Base-by-base conservation (phyloP, 2,888 invertebrate genomes). In the Leucania comma region DNA sequence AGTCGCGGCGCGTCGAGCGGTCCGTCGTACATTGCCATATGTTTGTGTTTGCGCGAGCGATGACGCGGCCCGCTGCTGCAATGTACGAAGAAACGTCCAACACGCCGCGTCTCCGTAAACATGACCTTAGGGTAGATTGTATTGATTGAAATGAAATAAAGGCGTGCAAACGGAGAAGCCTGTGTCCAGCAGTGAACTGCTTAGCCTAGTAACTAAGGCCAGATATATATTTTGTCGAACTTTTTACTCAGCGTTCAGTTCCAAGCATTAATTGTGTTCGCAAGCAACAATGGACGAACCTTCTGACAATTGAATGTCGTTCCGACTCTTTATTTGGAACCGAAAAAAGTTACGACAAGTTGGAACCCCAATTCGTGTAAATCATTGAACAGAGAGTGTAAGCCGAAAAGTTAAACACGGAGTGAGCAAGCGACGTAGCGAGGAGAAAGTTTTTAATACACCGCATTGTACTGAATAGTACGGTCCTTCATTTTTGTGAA, bases 311-410 rank as follows among this genome's bases (percentile, higher is more conserved):
- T n/a, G n/a, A n/a, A 50, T 50, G 54, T 54, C 48, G 46, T 56
- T 24, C 29, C 6, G n/a, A 29, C 42, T 14, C 51, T 62, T 61
- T 61, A 54, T 79, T 50, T 51, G 38, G 29, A 38, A 29, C 42
- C 0, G 20, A 51, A 79, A 73, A 73, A 74, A 80, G 57, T 75
- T 66, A 5, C 46, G 14, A 72, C 68, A 78, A 80, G 78, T 83
- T 86, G 85, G 84, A 75, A 85, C 87, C 83, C 85, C 84, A 85
- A 81, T 87, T 83, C 82, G 72, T 80, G 80, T 83, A 83, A 86
- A 80, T 79, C 83, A 77, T 81, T 78, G 76, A 80, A 81, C 67
- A 78, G 77, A 67, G 75, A 71, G 64, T 71, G 74, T 74, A 78
- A 80, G 81, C 77, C 69, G 77, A 82, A 82, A 85, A 85, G 79